Evolutionary conservation across 2,113 vertebrate genomes (phyloP).

Genomic region (Oryzias woworae): DNA sequence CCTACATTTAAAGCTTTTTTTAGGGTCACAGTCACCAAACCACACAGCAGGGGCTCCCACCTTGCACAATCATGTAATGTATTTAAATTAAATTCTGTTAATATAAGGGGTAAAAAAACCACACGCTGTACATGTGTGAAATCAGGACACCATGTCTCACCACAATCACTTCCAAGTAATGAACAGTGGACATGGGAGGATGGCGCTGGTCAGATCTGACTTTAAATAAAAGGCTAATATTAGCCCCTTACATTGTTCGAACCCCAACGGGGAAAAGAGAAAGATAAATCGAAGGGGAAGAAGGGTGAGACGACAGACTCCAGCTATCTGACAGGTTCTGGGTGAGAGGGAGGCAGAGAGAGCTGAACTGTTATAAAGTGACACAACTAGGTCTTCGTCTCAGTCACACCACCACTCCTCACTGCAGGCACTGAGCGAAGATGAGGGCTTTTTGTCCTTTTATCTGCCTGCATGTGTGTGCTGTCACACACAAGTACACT

Average conservation of each 20-base stretch:
- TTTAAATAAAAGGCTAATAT: conserved; percentile 60
- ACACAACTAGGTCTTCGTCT: conserved; percentile 89
- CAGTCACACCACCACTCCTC: conserved; percentile 79
- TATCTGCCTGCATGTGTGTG: conserved; percentile 44
- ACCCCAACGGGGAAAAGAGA: conserved; percentile 79
- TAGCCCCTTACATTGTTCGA: conserved; percentile 31
- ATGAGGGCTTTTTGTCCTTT: conserved; percentile 63
- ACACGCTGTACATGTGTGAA: background rate
- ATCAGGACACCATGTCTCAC: conserved; percentile 14
- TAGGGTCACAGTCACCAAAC: background rate
- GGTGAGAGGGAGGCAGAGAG: conserved; percentile 42
- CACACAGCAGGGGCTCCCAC: background rate
- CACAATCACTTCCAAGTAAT: conserved; percentile 18
- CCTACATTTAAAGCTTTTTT: too few relatives aligned
- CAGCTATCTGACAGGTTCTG: conserved; percentile 66
- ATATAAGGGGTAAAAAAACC: background rate
- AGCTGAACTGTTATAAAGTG: conserved; percentile 83
- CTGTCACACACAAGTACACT: conserved; percentile 11
- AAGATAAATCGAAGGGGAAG: conserved; percentile 86
- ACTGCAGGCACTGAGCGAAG: conserved; percentile 77
- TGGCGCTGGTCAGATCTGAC: conserved; percentile 42
- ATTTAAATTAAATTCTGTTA: background rate
- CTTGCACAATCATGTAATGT: background rate
- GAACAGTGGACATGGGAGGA: conserved; percentile 8
- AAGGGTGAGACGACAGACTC: conserved; percentile 75